These are phyloP conservation scores for Drosophila basisetae DNA, from an alignment of 2,888 invertebrate genomes.

Conservation along the genomic window DNA sequence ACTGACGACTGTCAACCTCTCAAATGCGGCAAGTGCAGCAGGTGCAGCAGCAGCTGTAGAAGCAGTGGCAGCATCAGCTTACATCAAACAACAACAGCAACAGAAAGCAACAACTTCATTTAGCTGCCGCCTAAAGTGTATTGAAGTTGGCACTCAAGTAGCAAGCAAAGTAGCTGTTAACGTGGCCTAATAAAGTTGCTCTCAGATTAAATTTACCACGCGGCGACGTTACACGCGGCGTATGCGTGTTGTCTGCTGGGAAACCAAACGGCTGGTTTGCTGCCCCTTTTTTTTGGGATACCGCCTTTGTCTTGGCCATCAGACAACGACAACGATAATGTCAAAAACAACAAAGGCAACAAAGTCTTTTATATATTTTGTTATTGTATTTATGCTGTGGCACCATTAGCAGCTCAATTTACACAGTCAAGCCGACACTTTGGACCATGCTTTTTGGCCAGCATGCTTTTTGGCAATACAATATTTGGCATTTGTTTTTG, in stretches of 20 bases:
- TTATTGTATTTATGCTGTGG: constrained; percentile 43
- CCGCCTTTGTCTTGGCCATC: constrained; percentile 47
- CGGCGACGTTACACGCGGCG: constrained; percentile 42
- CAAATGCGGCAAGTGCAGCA: constrained; percentile 45
- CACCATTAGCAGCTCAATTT: constrained; percentile 79
- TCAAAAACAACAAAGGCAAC: constrained; percentile 38
- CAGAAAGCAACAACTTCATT: constrained; percentile 53
- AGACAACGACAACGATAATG: constrained; percentile 39
- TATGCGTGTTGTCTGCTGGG: constrained; percentile 55
- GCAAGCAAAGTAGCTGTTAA: constrained; percentile 76
- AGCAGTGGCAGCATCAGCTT: neutral
- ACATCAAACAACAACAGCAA: neutral
- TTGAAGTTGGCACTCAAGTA: constrained; percentile 77
- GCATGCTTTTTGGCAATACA: constrained; percentile 53
- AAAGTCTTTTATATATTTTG: constrained; percentile 35
- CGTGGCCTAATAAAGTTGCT: constrained; percentile 79
- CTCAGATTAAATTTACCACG: constrained; percentile 57
- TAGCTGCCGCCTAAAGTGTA: constrained; percentile 62
- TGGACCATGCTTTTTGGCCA: constrained; percentile 37
- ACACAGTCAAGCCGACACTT: constrained; percentile 57
- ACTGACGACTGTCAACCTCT: constrained; percentile 64
- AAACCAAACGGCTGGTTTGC: constrained; percentile 44
- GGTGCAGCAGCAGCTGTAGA: neutral
- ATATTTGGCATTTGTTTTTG: constrained; percentile 70
- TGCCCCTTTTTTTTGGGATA: constrained; percentile 3